Conservation (phyloP, 1,140 invertebrate genomes). For the Eupeodes corollae region DNA sequence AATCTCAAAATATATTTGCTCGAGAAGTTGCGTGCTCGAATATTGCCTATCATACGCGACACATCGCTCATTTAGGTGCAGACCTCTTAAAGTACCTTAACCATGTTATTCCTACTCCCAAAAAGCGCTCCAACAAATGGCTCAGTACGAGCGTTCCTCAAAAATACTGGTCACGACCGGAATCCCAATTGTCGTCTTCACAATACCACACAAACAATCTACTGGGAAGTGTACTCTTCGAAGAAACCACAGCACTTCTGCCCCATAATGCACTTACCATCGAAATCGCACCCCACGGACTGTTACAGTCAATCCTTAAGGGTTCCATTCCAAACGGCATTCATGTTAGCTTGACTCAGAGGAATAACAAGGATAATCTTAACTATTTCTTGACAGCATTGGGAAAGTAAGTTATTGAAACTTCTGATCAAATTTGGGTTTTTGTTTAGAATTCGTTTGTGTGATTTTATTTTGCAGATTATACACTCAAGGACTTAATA, state of each 20-base stretch:
- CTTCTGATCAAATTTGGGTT: not conserved
- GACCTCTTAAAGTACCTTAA: constrained; percentile 56
- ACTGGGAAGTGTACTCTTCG: constrained; percentile 65
- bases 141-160: constrained; percentile 70
- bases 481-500: constrained; percentile 37
- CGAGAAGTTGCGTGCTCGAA: constrained; percentile 63
- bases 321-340: constrained; percentile 43
- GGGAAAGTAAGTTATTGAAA: constrained; percentile 48
- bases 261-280: constrained; percentile 64
- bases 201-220: constrained; percentile 88
- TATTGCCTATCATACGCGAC: constrained; percentile 69
- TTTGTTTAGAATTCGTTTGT: not conserved
- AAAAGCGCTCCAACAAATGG: constrained; percentile 63
- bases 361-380: constrained; percentile 53
- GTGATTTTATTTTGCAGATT: constrained; percentile 20
- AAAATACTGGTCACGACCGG: constrained; percentile 49
- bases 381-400: constrained; percentile 53
- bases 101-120: constrained; percentile 53
- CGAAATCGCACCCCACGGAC: constrained; percentile 67
- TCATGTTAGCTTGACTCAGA: constrained; percentile 65
- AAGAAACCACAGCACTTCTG: constrained; percentile 62
- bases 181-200: constrained; percentile 59
- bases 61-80: constrained; percentile 56
- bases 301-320: constrained; percentile 56
- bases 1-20: constrained; percentile 62